Conservation (phyloP, 2,797 vertebrate species). For the Sandelia bainsii region DNA sequence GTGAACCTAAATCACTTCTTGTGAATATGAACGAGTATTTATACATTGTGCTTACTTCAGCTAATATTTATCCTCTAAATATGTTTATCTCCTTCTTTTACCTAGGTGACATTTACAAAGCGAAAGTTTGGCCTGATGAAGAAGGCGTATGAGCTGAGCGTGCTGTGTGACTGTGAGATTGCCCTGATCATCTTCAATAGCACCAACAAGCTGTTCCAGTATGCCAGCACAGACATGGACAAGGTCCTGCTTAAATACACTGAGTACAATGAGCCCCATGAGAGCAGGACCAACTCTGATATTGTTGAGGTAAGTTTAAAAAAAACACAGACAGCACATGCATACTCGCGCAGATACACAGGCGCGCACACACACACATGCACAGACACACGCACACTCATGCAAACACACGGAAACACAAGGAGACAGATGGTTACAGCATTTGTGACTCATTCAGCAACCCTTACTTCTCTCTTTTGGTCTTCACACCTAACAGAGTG, state of each 20-base stretch:
- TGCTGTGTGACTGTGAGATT: constrained; percentile 98
- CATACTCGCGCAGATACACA: constrained; percentile 21
- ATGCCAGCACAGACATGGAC: constrained; percentile 98
- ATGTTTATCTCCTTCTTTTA: constrained; percentile 45
- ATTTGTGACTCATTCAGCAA: constrained; percentile 78
- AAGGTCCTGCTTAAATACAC: constrained; percentile 98
- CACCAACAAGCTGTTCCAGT: constrained; percentile 98
- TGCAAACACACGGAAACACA: constrained; percentile 56
- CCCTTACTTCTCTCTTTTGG: constrained; percentile 76
- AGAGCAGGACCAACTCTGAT: constrained; percentile 97
- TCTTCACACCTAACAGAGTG: constrained; percentile 65
- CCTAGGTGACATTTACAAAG: constrained; percentile 96
- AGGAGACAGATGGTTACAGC: constrained; percentile 72
- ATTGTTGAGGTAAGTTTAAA: constrained; percentile 92
- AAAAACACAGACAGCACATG: constrained; percentile 40
- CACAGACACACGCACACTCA: constrained; percentile 37
- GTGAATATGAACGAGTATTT: constrained; percentile 2
- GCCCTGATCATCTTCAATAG: constrained; percentile 99
- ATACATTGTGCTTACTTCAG: constrained; percentile 4
- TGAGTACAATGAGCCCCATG: constrained; percentile 96
- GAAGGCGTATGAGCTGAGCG: constrained; percentile 96
- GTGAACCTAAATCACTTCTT: constrained; percentile 2
- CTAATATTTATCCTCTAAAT: constrained; percentile 19
- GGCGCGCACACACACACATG: too few relatives aligned
- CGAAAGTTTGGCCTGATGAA: constrained; percentile 98